Evolutionary conservation across 2,888 invertebrate genomes (phyloP), one percentile per base, ranked within the genome.

Genomic region (Neelides folsomi): DNA sequence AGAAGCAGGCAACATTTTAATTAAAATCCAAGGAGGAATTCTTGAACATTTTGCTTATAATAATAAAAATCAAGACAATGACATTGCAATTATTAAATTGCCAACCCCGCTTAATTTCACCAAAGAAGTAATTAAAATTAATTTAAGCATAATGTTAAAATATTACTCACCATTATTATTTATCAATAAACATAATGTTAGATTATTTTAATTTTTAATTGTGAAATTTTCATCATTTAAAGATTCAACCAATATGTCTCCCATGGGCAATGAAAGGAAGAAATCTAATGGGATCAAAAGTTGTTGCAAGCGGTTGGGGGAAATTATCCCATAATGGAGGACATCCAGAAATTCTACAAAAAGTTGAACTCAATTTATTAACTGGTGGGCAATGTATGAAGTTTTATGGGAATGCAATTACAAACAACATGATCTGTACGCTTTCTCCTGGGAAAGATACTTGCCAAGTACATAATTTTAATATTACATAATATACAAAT

Each of bases 361-460:
- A 51, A 50, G 60, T 60, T 6, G 52, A 50, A 15, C 51, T 62
- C 4, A 55, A 58, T 1, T 53, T 60, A 12, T 20, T 62, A 1
- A 52, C 47, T 1, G 55, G 52, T 8, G 27, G 37, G 10, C 36
- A 57, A 37, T 62, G 62, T 37, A n/a, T 16, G 9, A 4, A 18
- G 9, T 19, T 19, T 12, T 48, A 47, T 10, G 18, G 40, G 5
- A 35, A 46, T 4, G 37, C 40, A 27, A 42, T 62, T n/a, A 60
- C 54, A 4, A 37, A 51, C 2, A 60, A 57, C 34, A 59, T 57
- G 57, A 49, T 62, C n/a, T 62, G 62, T 41, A 60, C 60, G n/a
- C 57, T 57, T 38, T 12, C 36, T n/a, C 53, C 54, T 3, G 59
- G 59, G 35, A 60, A 58, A 35, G 62, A 59, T 18, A 55, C 60